phyloP scores from a whole-genome alignment of 1,140 invertebrate species.

The Anastrepha obliqua region DNA sequence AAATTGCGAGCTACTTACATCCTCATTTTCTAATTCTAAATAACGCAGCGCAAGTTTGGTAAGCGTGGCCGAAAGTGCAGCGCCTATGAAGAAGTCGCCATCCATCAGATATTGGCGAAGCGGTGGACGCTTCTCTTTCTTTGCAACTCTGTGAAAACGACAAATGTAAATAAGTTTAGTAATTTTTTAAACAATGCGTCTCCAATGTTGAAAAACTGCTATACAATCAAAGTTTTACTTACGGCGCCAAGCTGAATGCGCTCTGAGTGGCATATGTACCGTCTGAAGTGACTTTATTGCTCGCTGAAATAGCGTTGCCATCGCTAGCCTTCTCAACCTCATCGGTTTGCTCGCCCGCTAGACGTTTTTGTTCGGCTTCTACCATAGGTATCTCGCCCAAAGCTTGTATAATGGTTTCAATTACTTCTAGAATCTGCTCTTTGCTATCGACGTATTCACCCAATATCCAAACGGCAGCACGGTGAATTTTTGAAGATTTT shows the following conservation, averaged over 20 bases:
- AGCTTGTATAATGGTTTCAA: slow-evolving; percentile 84
- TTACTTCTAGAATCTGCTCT: slow-evolving; percentile 87
- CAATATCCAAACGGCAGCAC: slow-evolving; percentile 97
- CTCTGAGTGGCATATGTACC: slow-evolving; percentile 99
- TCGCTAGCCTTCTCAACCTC: slow-evolving; percentile 67
- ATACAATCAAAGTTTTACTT: slow-evolving; percentile 63
- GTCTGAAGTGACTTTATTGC: slow-evolving; percentile 90
- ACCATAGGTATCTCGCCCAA: slow-evolving; percentile 93
- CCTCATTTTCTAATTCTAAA: slow-evolving; percentile 64
- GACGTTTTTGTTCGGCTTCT: slow-evolving; percentile 88
- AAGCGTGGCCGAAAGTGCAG: slow-evolving; percentile 91
- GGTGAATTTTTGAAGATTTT: slow-evolving; percentile 89
- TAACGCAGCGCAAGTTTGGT: slow-evolving; percentile 90
- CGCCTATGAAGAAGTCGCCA: slow-evolving; percentile 97
- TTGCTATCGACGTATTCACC: slow-evolving; percentile 93
- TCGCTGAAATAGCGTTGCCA: slow-evolving; percentile 60
- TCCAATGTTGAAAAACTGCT: not conserved
- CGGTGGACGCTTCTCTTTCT: slow-evolving; percentile 85
- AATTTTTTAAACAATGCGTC: no score
- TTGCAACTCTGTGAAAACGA: slow-evolving; percentile 74
- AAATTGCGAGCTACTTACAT: slow-evolving; percentile 50
- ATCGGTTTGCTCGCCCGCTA: slow-evolving; percentile 80
- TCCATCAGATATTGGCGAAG: slow-evolving; percentile 92
- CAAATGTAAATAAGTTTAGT: not conserved
- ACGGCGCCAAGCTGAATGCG: slow-evolving; percentile 90